Conservation (phyloP, 2,797 vertebrate genomes). For the Sebastes cheni region DNA sequence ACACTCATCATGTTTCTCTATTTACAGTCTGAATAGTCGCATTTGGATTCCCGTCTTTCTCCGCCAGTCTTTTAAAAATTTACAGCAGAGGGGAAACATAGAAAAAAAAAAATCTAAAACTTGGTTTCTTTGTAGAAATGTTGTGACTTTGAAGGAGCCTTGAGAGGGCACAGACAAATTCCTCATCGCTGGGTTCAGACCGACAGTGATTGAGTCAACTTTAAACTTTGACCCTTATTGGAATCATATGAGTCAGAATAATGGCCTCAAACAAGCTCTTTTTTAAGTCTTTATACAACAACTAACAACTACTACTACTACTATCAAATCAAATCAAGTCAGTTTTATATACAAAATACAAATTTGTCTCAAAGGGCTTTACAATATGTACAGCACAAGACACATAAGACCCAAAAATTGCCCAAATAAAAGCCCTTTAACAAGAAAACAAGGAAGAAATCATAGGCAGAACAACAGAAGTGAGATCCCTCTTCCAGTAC, state of each 20-base stretch:
- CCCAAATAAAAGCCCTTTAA: neutral
- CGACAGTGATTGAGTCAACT: conserved; percentile 39
- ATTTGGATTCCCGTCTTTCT: neutral
- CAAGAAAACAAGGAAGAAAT: neutral
- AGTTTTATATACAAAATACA: neutral
- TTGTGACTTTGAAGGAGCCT: conserved; percentile 15
- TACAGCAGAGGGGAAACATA: neutral
- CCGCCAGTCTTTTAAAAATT: neutral
- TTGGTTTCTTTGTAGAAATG: conserved; percentile 6
- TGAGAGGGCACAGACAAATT: neutral
- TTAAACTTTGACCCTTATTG: conserved; percentile 43
- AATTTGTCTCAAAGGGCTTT: neutral
- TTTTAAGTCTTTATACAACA: neutral
- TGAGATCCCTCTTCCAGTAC: neutral
- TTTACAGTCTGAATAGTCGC: conserved; percentile 10
- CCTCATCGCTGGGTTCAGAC: conserved; percentile 29
- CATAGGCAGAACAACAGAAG: neutral
- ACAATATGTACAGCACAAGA: neutral
- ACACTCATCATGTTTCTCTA: conserved; percentile 16
- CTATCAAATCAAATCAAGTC: neutral
- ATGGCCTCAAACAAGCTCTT: neutral
- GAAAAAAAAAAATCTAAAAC: neutral
- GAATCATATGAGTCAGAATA: conserved; percentile 28
- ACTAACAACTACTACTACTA: too few species aligned
- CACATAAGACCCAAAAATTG: neutral